Conservation (phyloP, 1,140 invertebrate species). For the Aplysia californica region DNA sequence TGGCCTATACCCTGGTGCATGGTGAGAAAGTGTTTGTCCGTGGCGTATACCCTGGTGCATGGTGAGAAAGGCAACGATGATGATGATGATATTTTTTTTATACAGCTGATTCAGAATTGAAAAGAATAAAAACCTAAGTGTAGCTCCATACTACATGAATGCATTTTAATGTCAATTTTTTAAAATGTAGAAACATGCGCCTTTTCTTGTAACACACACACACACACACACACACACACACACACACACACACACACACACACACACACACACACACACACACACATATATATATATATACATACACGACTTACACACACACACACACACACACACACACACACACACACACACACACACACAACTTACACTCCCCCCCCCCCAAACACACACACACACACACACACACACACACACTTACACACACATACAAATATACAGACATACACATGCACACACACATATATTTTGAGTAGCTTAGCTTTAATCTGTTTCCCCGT, state of each 20-base stretch:
- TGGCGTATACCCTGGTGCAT: too few relatives aligned
- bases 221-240: constrained; percentile 8
- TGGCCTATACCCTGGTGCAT: too few relatives aligned
- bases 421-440: too few relatives aligned
- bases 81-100: neutral
- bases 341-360: too few relatives aligned
- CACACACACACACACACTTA: neutral
- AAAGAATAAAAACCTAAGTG: neutral
- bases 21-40: too few relatives aligned
- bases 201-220: neutral
- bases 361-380: too few relatives aligned
- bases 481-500: too few relatives aligned
- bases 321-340: neutral
- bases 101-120: neutral
- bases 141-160: neutral
- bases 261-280: neutral
- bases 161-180: neutral
- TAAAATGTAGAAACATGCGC: neutral
- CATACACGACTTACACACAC: too few relatives aligned
- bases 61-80: too few relatives aligned
- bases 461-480: too few relatives aligned
- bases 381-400: too few relatives aligned
- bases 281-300: neutral
- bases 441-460: too few relatives aligned
- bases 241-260: constrained; percentile 5